A percentile compares a stretch with the other conserved stretches of the same genome.
Evolutionary conservation across 2,888 invertebrate species (phyloP).

Genomic region (Petrolisthes manimaculis): DNA sequence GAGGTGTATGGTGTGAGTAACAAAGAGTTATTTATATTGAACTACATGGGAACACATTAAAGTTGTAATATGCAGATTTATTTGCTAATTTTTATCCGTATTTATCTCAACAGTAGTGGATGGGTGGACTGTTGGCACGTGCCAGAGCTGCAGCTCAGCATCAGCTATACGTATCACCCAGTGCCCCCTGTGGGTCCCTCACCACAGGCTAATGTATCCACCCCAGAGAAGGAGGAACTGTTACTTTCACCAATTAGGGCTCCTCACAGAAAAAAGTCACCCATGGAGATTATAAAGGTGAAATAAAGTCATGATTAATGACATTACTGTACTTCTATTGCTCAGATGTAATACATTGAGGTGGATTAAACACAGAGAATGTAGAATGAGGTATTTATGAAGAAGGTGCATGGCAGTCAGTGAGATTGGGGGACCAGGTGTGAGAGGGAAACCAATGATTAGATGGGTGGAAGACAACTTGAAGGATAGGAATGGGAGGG

Average conservation of each 20-base stretch:
- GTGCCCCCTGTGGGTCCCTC: conserved; percentile 88
- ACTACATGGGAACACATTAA: not conserved
- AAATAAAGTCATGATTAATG: not conserved
- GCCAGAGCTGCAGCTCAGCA: conserved; percentile 91
- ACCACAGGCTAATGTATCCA: conserved; percentile 91
- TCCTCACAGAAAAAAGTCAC: conserved; percentile 72
- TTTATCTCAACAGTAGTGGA: conserved; percentile 73
- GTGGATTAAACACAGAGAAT: not conserved
- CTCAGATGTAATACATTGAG: not conserved
- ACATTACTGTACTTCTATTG: too few relatives aligned
- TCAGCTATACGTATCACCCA: conserved; percentile 92
- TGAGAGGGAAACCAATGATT: not conserved
- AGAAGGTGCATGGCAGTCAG: not conserved
- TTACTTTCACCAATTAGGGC: conserved; percentile 91
- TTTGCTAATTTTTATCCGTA: not conserved
- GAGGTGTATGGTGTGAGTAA: not conserved
- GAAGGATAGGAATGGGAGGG: not conserved
- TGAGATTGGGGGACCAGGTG: not conserved
- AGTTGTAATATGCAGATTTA: not conserved
- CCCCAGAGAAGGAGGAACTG: conserved; percentile 94
- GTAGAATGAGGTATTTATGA: not conserved
- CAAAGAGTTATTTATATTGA: not conserved
- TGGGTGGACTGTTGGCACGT: conserved; percentile 98
- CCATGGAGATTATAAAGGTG: conserved; percentile 62
- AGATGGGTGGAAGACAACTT: not conserved